Conservation (phyloP, 2,113 vertebrate species). For the Blennius ocellaris region DNA sequence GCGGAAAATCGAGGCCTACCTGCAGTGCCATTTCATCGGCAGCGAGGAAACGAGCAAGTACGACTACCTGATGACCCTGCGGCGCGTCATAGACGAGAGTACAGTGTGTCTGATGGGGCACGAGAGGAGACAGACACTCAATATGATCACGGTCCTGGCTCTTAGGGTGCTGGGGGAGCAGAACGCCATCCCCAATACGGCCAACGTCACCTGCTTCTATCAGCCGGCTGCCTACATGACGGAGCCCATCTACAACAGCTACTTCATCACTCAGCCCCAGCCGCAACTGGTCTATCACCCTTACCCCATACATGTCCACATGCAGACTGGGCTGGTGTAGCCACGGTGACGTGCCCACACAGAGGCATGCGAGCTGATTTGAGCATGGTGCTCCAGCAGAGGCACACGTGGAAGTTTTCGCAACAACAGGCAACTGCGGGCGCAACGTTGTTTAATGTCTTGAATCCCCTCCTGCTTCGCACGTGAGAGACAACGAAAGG, state of each 20-base stretch:
- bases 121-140: slow-evolving; percentile 92
- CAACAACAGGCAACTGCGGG: slow-evolving; percentile 50
- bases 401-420: slow-evolving; percentile 62
- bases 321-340: slow-evolving; percentile 88
- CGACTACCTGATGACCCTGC: slow-evolving; percentile 95
- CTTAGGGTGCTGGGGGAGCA: slow-evolving; percentile 94
- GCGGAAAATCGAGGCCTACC: slow-evolving; percentile 94
- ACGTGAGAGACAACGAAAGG: slow-evolving; percentile 33
- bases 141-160: slow-evolving; percentile 95
- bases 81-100: slow-evolving; percentile 91
- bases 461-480: slow-evolving; percentile 64
- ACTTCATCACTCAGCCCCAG: slow-evolving; percentile 88
- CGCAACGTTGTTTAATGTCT: slow-evolving; percentile 63
- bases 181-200: slow-evolving; percentile 91
- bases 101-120: slow-evolving; percentile 95
- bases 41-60: slow-evolving; percentile 93
- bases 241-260: slow-evolving; percentile 88
- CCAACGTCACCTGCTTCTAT: slow-evolving; percentile 94
- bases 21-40: slow-evolving; percentile 93
- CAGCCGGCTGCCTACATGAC: slow-evolving; percentile 92
- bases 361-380: slow-evolving; percentile 60
- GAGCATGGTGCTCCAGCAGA: slow-evolving; percentile 63
- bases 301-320: slow-evolving; percentile 87
- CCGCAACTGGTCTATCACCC: slow-evolving; percentile 86
- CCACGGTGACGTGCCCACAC: slow-evolving; percentile 31